Base-by-base conservation (phyloP, 2,888 invertebrate genomes). In the Bruchidius siliquastri region DNA sequence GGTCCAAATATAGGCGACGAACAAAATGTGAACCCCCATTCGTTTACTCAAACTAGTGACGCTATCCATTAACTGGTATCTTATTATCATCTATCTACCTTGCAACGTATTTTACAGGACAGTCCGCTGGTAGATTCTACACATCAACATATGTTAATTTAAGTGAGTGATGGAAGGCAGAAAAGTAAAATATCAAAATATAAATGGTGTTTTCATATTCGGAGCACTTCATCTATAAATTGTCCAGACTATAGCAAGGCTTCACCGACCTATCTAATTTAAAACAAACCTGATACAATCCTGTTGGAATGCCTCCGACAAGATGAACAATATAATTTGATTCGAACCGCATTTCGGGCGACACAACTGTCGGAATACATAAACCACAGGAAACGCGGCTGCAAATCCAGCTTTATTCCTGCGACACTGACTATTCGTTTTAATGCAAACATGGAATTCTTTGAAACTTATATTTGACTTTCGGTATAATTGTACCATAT, bases 311-410 rank as follows among this genome's bases (percentile, higher is more conserved):
- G 83, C 81, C 82, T 80, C 79, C 77, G 83, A 83, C 83, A 83
- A 83, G 83, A 84, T 81, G 83, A 82, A 82, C 82, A 82, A 81
- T 78, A 83, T 84, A 84, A 84, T 84, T 84, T 82, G 84, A 84
- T 84, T 84, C 82, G 80, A 82, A 81, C 81, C 80, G 78, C 82
- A 82, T 82, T 82, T 82, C 81, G 81, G 78, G 77, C 78, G 78
- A 81, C 79, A 82, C 79, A 75, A 77, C 80, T 77, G 79, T 79
- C 76, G 78, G 83, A 83, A 84, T 83, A 82, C 80, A 80, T 81
- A 82, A 81, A 78, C 79, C 77, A 49, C 49, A 13, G 8, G 78
- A 77, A 78, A 79, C 81, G 76, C 79, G 78, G 81, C 80, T 83
- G 82, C 81, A 84, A 84, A 85, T 84, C 81, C 82, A 81, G 81